These are phyloP conservation scores for human DNA, from an alignment of 2,113 vertebrate species.

Conservation along the genomic window GRCh38 chr12:74540001-74540500, in stretches of 20 bases:
- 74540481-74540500: neutral
- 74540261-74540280: slow-evolving; percentile 2
- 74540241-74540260: slow-evolving; percentile 24
- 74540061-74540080: neutral
- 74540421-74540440: neutral
- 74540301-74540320: slow-evolving; percentile 27
- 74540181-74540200: slow-evolving; percentile 30
- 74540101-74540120: neutral
- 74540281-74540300: neutral
- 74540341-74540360: neutral
- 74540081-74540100: neutral
- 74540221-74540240: slow-evolving; percentile 24
- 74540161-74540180: neutral
- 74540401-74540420: neutral
- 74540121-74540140: slow-evolving; percentile 2
- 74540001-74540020: slow-evolving; percentile 41
- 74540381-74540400: neutral
- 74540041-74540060: slow-evolving; percentile 42
- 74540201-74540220: neutral
- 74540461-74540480: slow-evolving; percentile 1
- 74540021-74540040: slow-evolving; percentile 55
- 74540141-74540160: neutral
- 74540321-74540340: slow-evolving; percentile 38
- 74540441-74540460: neutral
- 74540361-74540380: slow-evolving; percentile 44